Evolutionary conservation across 2,888 invertebrate species (phyloP).

Genomic region (Clusia tigrina): DNA sequence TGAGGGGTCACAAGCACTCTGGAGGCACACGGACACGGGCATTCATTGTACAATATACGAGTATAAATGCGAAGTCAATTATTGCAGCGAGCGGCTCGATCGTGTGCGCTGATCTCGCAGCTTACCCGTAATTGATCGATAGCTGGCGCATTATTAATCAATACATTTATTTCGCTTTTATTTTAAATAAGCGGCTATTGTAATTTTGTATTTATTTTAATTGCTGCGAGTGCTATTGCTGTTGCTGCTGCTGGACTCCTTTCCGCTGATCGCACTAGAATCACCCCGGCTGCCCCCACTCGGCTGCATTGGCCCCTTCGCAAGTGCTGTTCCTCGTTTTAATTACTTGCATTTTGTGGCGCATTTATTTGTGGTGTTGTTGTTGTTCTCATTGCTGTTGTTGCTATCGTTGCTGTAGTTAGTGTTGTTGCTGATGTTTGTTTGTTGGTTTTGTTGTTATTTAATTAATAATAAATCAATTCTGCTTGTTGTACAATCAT

Average conservation of each 20-base stretch:
- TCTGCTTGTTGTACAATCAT: constrained; percentile 29
- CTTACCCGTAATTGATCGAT: constrained; percentile 23
- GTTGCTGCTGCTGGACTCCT: too few species aligned
- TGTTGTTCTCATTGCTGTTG: constrained; percentile 4
- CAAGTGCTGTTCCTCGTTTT: too few species aligned
- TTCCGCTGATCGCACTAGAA: neutral
- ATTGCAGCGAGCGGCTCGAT: too few species aligned
- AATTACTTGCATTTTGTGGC: too few species aligned
- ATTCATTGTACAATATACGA: too few species aligned
- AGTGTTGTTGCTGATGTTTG: neutral
- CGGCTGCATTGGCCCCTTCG: too few species aligned
- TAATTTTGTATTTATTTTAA: neutral
- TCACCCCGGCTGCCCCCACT: neutral
- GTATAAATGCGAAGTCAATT: too few species aligned
- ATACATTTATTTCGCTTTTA: neutral
- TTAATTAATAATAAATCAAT: constrained; percentile 57
- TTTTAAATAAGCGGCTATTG: neutral
- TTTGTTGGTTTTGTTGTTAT: constrained; percentile 32
- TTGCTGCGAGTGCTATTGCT: too few species aligned
- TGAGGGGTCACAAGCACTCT: too few species aligned
- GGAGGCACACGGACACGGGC: too few species aligned
- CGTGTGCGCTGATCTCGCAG: constrained; percentile 13
- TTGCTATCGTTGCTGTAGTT: neutral
- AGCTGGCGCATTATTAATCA: neutral
- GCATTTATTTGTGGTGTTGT: neutral